phyloP scores from a whole-genome alignment of 2,888 invertebrate genomes.

The Dendrolimus houi region DNA sequence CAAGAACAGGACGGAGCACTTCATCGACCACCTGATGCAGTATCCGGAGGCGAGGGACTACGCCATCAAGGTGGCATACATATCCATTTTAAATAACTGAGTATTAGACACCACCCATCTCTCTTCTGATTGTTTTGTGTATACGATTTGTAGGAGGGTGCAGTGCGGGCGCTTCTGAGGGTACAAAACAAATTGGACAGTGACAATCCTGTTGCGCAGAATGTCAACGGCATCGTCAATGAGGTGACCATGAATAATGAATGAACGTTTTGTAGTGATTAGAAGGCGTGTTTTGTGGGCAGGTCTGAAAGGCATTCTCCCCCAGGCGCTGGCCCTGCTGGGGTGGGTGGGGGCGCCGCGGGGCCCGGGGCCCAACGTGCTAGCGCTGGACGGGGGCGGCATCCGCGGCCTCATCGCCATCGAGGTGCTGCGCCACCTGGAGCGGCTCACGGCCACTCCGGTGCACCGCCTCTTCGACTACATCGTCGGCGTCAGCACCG shows the following conservation, averaged over 20 bases:
- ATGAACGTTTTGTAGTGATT: no score
- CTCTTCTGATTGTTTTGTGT: constrained; percentile 3
- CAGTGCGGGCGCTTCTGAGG: constrained; percentile 78
- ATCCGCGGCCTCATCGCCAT: constrained; percentile 91
- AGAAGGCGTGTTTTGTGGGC: background rate
- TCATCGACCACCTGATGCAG: constrained; percentile 82
- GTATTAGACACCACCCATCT: no score
- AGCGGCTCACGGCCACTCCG: constrained; percentile 80
- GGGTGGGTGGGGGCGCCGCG: constrained; percentile 83
- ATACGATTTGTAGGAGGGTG: constrained; percentile 77
- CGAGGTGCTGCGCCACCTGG: constrained; percentile 86
- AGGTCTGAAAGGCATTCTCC: background rate
- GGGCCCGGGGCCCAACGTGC: constrained; percentile 84
- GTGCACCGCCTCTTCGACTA: constrained; percentile 91
- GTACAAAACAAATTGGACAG: constrained; percentile 58
- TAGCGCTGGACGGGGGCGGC: constrained; percentile 94
- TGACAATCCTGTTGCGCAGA: constrained; percentile 32
- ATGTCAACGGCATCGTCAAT: constrained; percentile 39
- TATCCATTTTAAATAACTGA: no score
- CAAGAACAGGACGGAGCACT: constrained; percentile 79
- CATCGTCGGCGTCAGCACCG: constrained; percentile 89
- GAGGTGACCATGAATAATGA: constrained; percentile 28
- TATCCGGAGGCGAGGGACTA: constrained; percentile 84
- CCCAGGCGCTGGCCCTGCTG: constrained; percentile 79
- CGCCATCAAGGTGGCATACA: constrained; percentile 79